Base-by-base conservation (phyloP, 1,140 invertebrate genomes). In the Solenopsis invicta region DNA sequence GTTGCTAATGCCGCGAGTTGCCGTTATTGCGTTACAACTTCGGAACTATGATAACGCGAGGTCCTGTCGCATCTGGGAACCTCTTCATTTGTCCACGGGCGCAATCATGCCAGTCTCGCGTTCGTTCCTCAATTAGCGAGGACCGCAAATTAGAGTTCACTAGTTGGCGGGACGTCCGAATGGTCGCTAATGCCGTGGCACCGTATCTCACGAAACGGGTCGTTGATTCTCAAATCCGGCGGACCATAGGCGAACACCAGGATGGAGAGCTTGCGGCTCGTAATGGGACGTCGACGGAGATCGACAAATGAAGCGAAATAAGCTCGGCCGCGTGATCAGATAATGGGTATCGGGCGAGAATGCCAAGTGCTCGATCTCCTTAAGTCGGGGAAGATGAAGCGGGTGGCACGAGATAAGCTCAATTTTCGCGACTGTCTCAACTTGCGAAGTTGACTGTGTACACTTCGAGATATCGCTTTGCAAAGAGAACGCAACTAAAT, bases 201-300 rank as follows among this genome's bases (percentile, higher is more conserved):
- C 61, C 82, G 84, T 85, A 85, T 85, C 84, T 85, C 84, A 85
- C 62, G 84, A 54, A 85, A 85, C 74, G 84, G 84, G 18, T 85
- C 82, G 82, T 78, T 85, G 82, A n/a, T 64, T 80, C 75, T 85
- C 59, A 85, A 85, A 85, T 85, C 82, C 82, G 82, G 41, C 34
- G 62, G 24, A 48, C 74, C 62, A 29, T 85, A 66, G 82, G 48
- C 74, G 48, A 21, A 45, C 74, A 69, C 18, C 61, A 75, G 59
- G 29, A 77, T 78, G n/a, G 41, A 82, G 69, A 37, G 54, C 37
- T 84, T 84, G 80, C 45, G 80, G 69, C 29, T 34, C 77, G 76
- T 90, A 90, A 90, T 90, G 62, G 80, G 41, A 90, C 77, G 77
- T 82, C 71, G 88, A 89, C 80, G 59, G 87, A 87, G 88, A 89